Base-by-base conservation (phyloP, 2,888 invertebrate genomes). In the Ectemnius lituratus region DNA sequence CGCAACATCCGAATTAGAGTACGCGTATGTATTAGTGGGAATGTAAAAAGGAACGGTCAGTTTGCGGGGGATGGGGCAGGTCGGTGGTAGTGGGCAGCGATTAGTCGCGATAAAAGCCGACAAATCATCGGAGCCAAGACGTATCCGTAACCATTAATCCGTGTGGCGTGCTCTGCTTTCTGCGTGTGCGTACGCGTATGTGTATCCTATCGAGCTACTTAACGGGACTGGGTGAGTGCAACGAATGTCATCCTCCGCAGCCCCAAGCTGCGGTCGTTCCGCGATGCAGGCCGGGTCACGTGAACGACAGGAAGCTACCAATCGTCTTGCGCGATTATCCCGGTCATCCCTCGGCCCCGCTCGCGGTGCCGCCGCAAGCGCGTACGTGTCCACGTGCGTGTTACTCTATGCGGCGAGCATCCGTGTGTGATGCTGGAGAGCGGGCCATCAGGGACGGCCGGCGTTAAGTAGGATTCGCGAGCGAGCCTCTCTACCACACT, bases 271-370 rank as follows among this genome's bases (percentile, higher is more conserved):
- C 63, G 59, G 37, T 37, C 37, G 37, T 37, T 37, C 37, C 37
- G 37, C 75, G 79, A 75, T 62, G 78, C 67, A 81, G 77, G 79
- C 85, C 83, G 84, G 86, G 84, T 90, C 89, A 90, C 89, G 89
- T 89, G 90, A 88, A 87, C 86, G 86, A 87, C 90, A 90, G 90
- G 90, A 90, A 90, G 88, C 87, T 85, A 85, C 88, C 90, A 90
- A 90, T 90, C 90, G 90, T 90, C 90, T 90, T 90, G 86, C 83
- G 80, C 89, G 90, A 89, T 90, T 90, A 89, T 90, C 88, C 88
- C 87, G 85, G 86, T 82, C 79, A 73, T 75, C 75, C 76, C 70
- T 60, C 65, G 65, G 67, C 62, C 79, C 80, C 76, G 61, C 69
- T 2, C 16, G 46, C 64, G 49, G 23, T 16, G 52, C 16, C 20